Base-by-base conservation (phyloP, 2,113 vertebrate species). In the Platysteira castanea region DNA sequence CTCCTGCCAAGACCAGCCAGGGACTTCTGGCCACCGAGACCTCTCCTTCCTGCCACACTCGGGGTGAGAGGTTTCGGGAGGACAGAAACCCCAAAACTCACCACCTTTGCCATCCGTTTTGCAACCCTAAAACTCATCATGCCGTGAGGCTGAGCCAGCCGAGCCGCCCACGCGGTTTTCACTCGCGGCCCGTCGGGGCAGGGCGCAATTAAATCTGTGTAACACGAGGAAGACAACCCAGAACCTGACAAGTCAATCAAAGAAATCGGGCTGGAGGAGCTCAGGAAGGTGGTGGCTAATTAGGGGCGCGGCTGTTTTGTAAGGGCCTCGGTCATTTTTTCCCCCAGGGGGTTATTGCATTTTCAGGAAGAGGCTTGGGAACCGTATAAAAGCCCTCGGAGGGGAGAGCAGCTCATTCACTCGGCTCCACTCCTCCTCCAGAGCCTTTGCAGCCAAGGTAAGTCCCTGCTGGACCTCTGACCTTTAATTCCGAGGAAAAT, bases 131-230 rank as follows among this genome's bases (percentile, higher is more conserved):
- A 90, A 80, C 64, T 86, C 90, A 80, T 83, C 59, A 28, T 2
- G 75, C 76, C 87, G 28, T 68, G 92, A 80, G 5, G 7, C 54
- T 91, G 95, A 96, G 95, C 41, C 95, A 92, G 83, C 46, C 71
- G 3, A n/a, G 56, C 90, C 96, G 33, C 95, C 96, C 85, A 91
- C 93, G 49, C 35, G 4, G 50, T 95, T 97, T 97, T 96, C 94
- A 96, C 95, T 93, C 59, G 23, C 37, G 41, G 81, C 70, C 59
- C 13, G 79, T 4, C 1, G 39, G 93, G 84, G 87, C 85, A 93
- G 71, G 93, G 92, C 3, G 68, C 93, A 96, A 97, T 96, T 96
- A 96, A 90, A 88, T 6, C 85, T 94, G 88, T 94, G 96, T 78
- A 96, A 96, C 53, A 89, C 19, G 28, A 83, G 92, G 95, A 93